Conservation (phyloP, 2,888 invertebrate genomes). For the Lordiphosa andalusiaca region DNA sequence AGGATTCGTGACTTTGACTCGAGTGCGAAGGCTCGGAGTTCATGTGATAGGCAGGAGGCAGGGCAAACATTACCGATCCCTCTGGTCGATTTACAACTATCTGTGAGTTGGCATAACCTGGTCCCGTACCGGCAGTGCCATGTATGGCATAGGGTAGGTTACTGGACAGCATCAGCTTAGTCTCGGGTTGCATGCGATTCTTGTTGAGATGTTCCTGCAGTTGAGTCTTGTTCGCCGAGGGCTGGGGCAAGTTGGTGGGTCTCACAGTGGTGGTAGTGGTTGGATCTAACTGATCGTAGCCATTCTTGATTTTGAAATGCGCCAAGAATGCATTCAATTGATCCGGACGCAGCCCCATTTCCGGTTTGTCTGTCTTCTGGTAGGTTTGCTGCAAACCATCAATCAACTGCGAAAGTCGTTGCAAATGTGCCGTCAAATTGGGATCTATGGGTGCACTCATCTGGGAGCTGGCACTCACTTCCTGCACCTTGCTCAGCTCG, state of each 20-base stretch:
- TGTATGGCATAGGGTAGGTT: conserved; percentile 51
- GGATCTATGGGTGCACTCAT: conserved; percentile 68
- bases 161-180: conserved; percentile 72
- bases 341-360: conserved; percentile 76
- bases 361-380: conserved; percentile 61
- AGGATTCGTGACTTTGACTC: conserved; percentile 45
- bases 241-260: conserved; percentile 27
- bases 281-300: conserved; percentile 70
- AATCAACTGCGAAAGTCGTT: conserved; percentile 78
- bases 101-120: conserved; percentile 78
- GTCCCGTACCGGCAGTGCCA: conserved; percentile 46
- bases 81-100: conserved; percentile 80
- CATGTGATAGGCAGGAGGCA: conserved; percentile 62
- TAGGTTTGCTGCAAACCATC: conserved; percentile 78
- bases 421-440: conserved; percentile 77
- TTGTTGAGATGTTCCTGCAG: conserved; percentile 47
- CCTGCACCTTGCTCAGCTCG: conserved; percentile 30
- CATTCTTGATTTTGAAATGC: conserved; percentile 79
- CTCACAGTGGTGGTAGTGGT: conserved; percentile 3
- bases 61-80: conserved; percentile 78
- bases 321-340: conserved; percentile 80
- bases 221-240: conserved; percentile 43
- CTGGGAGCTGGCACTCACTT: conserved; percentile 17
- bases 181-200: conserved; percentile 70
- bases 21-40: conserved; percentile 22